A percentile compares a stretch with the other conserved stretches of the same genome.
Evolutionary conservation across 2,797 vertebrate species (phyloP).

Genomic region (Spondyliosoma cantharus): DNA sequence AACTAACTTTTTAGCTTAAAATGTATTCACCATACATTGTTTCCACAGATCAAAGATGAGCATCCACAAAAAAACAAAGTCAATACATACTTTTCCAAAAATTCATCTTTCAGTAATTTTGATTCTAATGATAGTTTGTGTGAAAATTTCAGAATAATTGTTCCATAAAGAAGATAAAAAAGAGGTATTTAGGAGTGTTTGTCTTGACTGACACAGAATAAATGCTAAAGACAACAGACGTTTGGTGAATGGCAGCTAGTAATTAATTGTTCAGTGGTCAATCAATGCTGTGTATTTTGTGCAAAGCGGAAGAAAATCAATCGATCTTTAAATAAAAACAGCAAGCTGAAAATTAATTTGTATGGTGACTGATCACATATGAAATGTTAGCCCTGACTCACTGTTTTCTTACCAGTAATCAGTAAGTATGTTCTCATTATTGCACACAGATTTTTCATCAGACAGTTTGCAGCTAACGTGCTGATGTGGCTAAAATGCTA

Average conservation of each 20-base stretch:
- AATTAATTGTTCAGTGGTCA: slow-evolving; percentile 15
- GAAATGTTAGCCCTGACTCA: slow-evolving; percentile 52
- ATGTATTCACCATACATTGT: slow-evolving; percentile 20
- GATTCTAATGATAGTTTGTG: slow-evolving; percentile 10
- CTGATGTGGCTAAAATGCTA: slow-evolving; percentile 5
- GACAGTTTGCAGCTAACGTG: slow-evolving; percentile 43
- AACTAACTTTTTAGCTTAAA: slow-evolving; percentile 19
- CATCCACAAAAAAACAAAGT: slow-evolving; percentile 7
- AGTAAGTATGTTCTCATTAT: slow-evolving; percentile 52
- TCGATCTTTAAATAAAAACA: slow-evolving; percentile 18
- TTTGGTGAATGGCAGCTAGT: not conserved
- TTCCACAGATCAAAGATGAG: slow-evolving; percentile 30
- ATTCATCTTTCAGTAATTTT: slow-evolving; percentile 34
- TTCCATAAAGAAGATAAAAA: slow-evolving; percentile 2
- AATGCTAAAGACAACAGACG: slow-evolving; percentile 6
- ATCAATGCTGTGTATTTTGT: slow-evolving; percentile 19
- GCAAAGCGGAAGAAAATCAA: not conserved
- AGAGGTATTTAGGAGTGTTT: not conserved
- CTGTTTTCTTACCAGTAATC: slow-evolving; percentile 23
- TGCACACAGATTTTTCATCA: slow-evolving; percentile 50
- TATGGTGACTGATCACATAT: slow-evolving; percentile 11
- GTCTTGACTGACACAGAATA: not conserved
- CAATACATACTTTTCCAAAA: not conserved
- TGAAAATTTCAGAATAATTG: slow-evolving; percentile 18
- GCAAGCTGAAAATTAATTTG: slow-evolving; percentile 6